A percentile compares a stretch with the other conserved stretches of the same genome.
These are phyloP conservation scores for Gavia stellata DNA, from an alignment of 2,113 vertebrate species.

Conservation along the genomic window DNA sequence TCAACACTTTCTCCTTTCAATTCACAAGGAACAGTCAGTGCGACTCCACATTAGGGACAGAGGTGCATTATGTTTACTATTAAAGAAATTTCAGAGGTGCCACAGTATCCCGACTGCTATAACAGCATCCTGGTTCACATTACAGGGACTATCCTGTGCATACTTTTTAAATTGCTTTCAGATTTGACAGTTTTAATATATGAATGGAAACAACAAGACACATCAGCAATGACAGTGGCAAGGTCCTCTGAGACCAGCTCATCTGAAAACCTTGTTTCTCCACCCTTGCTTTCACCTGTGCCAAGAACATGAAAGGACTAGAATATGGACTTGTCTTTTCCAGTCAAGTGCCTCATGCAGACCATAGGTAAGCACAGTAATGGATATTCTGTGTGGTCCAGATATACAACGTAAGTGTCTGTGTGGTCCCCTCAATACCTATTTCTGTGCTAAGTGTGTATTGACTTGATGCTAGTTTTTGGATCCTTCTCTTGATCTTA, in stretches of 20 bases:
- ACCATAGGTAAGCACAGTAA: background rate
- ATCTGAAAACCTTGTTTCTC: background rate
- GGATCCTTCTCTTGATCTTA: background rate
- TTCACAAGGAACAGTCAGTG: background rate
- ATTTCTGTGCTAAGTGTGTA: background rate
- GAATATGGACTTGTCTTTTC: background rate
- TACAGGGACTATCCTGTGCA: background rate
- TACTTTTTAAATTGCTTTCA: background rate
- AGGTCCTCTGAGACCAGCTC: background rate
- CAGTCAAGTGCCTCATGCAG: background rate
- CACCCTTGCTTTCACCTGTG: background rate
- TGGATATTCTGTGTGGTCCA: background rate
- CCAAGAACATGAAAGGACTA: background rate
- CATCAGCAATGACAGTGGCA: background rate
- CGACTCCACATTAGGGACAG: background rate
- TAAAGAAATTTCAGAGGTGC: background rate
- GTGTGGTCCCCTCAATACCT: background rate
- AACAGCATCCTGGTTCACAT: background rate
- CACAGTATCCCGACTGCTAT: background rate
- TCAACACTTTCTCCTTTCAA: background rate
- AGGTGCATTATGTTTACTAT: background rate
- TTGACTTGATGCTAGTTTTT: background rate
- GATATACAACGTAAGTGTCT: background rate
- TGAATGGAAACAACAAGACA: background rate
- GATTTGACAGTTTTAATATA: background rate